Evolutionary conservation across 2,797 vertebrate species (phyloP).

Genomic region (Podarcis siculus): DNA sequence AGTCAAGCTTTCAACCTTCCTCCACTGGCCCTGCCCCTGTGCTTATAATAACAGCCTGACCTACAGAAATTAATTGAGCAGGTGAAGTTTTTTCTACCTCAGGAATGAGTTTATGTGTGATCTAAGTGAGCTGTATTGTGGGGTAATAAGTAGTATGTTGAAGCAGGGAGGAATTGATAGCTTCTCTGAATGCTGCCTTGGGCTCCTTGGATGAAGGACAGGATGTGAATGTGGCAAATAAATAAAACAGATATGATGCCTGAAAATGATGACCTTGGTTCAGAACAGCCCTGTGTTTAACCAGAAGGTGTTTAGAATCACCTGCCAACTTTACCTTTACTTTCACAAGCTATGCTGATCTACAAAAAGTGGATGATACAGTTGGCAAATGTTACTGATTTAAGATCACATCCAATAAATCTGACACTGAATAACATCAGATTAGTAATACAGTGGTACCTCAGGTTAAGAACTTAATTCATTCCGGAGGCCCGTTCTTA

Average conservation of each 20-base stretch:
- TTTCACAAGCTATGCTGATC: neutral
- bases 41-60: neutral
- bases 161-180: too few relatives aligned
- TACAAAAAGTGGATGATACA: neutral
- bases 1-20: neutral
- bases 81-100: neutral
- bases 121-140: neutral
- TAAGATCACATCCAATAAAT: neutral
- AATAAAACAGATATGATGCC: neutral
- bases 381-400: neutral
- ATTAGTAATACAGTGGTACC: neutral
- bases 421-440: neutral
- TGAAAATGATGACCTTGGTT: neutral
- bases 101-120: neutral
- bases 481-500: too few relatives aligned
- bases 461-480: too few relatives aligned
- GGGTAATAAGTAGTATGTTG: neutral
- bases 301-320: neutral
- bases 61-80: neutral
- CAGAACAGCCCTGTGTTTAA: neutral
- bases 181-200: neutral
- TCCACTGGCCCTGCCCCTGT: neutral
- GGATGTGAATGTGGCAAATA: neutral
- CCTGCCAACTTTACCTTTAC: neutral
- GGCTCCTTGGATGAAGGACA: neutral